Base-by-base conservation (phyloP, 2,888 invertebrate genomes). In the Myopa tessellatipennis region DNA sequence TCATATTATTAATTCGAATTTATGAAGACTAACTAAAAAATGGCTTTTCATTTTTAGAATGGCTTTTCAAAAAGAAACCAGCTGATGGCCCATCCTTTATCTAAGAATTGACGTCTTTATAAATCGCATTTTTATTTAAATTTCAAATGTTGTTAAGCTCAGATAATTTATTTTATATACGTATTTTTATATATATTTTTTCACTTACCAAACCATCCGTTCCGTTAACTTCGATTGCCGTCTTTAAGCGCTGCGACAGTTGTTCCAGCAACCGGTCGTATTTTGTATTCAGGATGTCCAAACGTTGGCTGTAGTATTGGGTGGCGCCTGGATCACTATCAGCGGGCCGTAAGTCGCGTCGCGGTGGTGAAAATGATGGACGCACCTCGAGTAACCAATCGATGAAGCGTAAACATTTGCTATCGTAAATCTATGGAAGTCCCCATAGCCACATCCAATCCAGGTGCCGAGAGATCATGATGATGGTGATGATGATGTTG, bases 161-260 rank as follows among this genome's bases (percentile, higher is more conserved):
- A 26, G 2, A 26, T 26, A 26, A 26, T 26, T 1, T 26, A 45
- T 45, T 45, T 8, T 45, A 45, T 45, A 6, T 40, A 40, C 4
- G 40, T n/a, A n/a, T n/a, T n/a, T 50, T 45, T 73, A 58, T 63
- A 76, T 52, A 68, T n/a, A 18, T 18, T 52, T 76, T 70, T 50
- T 14, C 38, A 89, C 90, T 90, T 85, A 90, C 90, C 90, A 89
- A 85, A 83, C 89, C 89, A 84, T 89, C 89, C 81, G 87, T 88
- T 83, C 90, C 90, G 82, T 88, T 89, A 26, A 89, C 89, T 85
- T 90, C 90, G 81, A 89, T 87, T 75, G 90, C 89, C 69, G 89
- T 90, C 83, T 87, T 88, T 55, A 90, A 84, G 79, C 90, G 85
- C 82, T 90, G 89, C 73, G 89, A 88, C 81, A 90, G 81, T 82